Conservation (phyloP, 2,113 vertebrate species). For the Passer domesticus region DNA sequence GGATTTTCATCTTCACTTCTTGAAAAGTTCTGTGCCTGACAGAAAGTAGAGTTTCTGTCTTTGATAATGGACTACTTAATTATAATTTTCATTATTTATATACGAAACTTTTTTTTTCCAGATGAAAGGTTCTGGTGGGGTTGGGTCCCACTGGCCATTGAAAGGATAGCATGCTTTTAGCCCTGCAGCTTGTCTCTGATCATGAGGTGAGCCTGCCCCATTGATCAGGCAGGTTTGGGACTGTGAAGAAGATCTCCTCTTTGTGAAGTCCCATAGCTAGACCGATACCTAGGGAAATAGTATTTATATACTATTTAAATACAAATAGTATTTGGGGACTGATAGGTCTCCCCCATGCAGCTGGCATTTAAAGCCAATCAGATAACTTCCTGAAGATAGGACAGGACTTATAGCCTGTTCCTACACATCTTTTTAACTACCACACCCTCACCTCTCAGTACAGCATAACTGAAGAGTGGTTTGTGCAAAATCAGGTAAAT, state of each 20-base stretch:
- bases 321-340: not conserved
- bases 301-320: not conserved
- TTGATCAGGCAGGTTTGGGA: not conserved
- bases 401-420: not conserved
- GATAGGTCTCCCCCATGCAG: not conserved
- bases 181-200: not conserved
- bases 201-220: not conserved
- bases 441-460: not conserved
- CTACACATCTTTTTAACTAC: not conserved
- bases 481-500: not conserved
- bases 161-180: not conserved
- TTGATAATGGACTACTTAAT: not conserved
- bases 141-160: not conserved
- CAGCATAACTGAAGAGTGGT: not conserved
- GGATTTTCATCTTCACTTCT: not conserved
- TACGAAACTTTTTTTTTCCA: not conserved
- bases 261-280: not conserved
- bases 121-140: not conserved
- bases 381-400: not conserved
- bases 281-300: not conserved
- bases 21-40: not conserved
- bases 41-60: not conserved
- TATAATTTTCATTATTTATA: not conserved
- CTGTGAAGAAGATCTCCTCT: not conserved
- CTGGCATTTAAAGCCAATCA: not conserved